phyloP scores from a whole-genome alignment of 2,888 invertebrate genomes.

The Odontomyia ornata region DNA sequence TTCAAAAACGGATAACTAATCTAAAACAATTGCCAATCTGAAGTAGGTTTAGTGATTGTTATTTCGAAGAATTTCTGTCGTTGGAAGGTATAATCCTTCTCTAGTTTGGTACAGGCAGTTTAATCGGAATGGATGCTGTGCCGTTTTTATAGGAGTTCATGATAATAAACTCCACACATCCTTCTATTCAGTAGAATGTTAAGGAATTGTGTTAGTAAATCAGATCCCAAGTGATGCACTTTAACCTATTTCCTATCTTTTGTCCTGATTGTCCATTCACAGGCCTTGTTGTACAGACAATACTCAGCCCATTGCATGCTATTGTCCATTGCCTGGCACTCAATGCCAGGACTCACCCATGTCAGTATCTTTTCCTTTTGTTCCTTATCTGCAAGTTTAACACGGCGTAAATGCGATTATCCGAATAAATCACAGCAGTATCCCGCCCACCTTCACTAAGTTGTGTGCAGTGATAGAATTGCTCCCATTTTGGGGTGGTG shows the following conservation, averaged over 20 bases:
- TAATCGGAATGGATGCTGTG: no score
- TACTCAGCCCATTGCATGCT: background rate
- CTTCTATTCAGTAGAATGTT: no score
- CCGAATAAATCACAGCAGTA: constrained; percentile 44
- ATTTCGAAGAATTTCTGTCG: no score
- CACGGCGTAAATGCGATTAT: constrained; percentile 48
- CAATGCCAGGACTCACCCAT: constrained; percentile 5
- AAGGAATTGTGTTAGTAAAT: constrained; percentile 1
- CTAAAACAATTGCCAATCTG: no score
- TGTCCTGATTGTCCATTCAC: constrained; percentile 3
- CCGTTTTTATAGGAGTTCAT: no score
- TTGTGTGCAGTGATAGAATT: constrained; percentile 4
- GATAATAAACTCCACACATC: no score
- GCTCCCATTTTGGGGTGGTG: constrained; percentile 14
- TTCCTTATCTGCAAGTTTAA: constrained; percentile 46
- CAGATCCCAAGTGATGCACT: background rate
- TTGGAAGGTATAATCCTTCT: no score
- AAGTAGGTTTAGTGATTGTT: no score
- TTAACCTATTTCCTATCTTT: background rate
- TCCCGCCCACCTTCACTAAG: constrained; percentile 22
- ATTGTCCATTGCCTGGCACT: background rate
- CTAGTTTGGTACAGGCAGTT: no score
- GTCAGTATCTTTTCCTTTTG: constrained; percentile 23
- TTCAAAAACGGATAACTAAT: no score
- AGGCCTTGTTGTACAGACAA: background rate